These are phyloP conservation scores for Platycercus adscitus DNA, from an alignment of 2,113 vertebrate genomes.

Conservation along the genomic window DNA sequence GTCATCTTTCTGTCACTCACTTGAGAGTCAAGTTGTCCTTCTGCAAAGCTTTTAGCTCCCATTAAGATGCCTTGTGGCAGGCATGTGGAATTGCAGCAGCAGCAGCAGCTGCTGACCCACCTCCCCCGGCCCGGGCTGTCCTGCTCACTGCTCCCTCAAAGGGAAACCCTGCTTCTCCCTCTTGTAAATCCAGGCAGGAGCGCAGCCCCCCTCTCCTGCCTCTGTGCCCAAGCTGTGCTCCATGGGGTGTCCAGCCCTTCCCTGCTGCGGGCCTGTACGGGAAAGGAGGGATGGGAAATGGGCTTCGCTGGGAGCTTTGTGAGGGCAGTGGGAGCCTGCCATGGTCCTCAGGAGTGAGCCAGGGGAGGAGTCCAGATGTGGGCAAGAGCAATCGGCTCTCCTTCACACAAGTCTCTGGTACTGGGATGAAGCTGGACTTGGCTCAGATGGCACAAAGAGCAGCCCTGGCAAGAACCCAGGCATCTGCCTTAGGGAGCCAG, in stretches of 20 bases:
- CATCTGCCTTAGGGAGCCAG: background rate
- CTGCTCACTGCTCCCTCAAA: background rate
- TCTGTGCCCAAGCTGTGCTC: background rate
- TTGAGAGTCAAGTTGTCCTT: slow-evolving; percentile 22
- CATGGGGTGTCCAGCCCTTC: background rate
- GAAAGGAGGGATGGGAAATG: background rate
- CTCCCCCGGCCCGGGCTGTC: background rate
- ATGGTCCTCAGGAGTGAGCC: background rate
- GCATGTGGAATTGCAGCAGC: background rate
- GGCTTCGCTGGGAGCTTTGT: background rate
- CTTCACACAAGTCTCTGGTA: background rate
- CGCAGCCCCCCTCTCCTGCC: fast-evolving
- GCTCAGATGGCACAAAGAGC: background rate
- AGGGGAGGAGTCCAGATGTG: background rate
- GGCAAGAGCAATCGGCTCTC: background rate
- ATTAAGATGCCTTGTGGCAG: background rate
- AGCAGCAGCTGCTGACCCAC: background rate
- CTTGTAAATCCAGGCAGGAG: background rate
- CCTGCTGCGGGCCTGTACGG: background rate
- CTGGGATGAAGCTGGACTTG: background rate
- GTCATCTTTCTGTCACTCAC: slow-evolving; percentile 45
- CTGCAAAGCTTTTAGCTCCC: slow-evolving; percentile 34
- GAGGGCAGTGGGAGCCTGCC: background rate
- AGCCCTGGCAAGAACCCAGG: background rate
- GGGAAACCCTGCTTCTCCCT: background rate